Evolutionary conservation across 2,797 vertebrate species (phyloP), one percentile per base, ranked within the genome.

Genomic region (Silurus lanzhouensis): DNA sequence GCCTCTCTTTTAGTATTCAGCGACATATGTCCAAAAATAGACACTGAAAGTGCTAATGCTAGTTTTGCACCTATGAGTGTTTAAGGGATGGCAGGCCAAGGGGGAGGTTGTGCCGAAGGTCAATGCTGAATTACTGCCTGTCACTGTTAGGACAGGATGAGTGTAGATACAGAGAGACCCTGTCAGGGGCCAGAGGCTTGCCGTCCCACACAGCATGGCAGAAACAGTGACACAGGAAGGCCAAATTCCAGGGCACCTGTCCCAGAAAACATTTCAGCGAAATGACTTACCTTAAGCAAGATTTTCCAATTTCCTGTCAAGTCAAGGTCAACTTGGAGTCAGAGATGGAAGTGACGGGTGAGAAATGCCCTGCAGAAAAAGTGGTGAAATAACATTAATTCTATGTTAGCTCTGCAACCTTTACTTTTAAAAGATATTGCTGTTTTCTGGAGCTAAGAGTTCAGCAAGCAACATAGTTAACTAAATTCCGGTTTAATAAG

Each of bases 71-170:
- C 72, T 84, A 70, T 78, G 66, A 27, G 85, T 68, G 83, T 71
- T 83, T 83, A 80, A 88, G 88, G 87, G 90, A 91, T 89, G 89
- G 86, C 90, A 85, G 63, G 88, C 89, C 89, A 70, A 68, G 90
- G 92, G 93, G 91, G 91, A 92, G 93, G 94, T 94, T 93, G 91
- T 89, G 90, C 92, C 92, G 92, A 93, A 92, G 94, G 94, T 94
- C 92, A 94, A 93, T 91, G 84, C 88, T 88, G 93, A 91, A 95
- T 95, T 94, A 95, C 92, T 74, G 87, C 90, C 93, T 94, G 94
- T 94, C 94, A 94, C 78, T 83, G 83, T 68, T 78, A 81, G 88
- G 89, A 95, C 91, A 92, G 91, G 90, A 87, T 77, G 90, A 87
- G 91, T 77, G 87, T 92, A 91, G 91, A 91, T 88, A 88, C 87